Conservation (phyloP, 1,140 invertebrate species). For the Drosophila mayri region DNA sequence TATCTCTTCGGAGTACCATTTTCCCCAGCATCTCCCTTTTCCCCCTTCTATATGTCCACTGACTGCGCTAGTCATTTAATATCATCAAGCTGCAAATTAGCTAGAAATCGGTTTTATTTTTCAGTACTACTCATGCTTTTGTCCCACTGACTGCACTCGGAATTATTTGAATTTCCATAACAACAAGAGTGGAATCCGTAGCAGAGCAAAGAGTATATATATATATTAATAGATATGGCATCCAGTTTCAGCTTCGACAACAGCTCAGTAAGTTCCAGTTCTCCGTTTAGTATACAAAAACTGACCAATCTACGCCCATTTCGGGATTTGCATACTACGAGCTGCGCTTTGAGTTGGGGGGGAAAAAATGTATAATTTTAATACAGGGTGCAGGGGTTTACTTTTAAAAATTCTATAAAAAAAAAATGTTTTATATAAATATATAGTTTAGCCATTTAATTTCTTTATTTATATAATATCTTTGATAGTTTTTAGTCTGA, state of each 20-base stretch:
- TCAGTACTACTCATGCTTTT: background rate
- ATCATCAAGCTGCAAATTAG: constrained; percentile 58
- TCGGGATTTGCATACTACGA: constrained; percentile 23
- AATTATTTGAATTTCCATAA: constrained; percentile 28
- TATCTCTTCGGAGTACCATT: constrained; percentile 34
- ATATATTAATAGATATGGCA: constrained; percentile 33
- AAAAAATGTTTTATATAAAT: too few relatives aligned
- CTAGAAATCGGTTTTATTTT: constrained; percentile 20
- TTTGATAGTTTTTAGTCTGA: background rate
- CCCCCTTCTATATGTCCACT: background rate
- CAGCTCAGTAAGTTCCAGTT: constrained; percentile 19
- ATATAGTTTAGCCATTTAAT: too few relatives aligned
- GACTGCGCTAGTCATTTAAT: constrained; percentile 44
- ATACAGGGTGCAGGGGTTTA: constrained; percentile 19
- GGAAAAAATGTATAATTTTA: background rate
- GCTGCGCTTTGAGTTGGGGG: background rate
- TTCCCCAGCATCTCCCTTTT: background rate
- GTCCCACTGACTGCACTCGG: constrained; percentile 20
- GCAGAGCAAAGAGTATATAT: constrained; percentile 1
- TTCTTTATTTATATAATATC: too few relatives aligned
- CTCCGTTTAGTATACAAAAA: constrained; percentile 18
- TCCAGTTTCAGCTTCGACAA: constrained; percentile 17
- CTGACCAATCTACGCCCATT: constrained; percentile 25
- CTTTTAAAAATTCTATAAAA: background rate
- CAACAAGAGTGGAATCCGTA: background rate